Evolutionary conservation across 2,113 vertebrate species (phyloP).

Genomic region (Rhinolophus ferrumequinum): DNA sequence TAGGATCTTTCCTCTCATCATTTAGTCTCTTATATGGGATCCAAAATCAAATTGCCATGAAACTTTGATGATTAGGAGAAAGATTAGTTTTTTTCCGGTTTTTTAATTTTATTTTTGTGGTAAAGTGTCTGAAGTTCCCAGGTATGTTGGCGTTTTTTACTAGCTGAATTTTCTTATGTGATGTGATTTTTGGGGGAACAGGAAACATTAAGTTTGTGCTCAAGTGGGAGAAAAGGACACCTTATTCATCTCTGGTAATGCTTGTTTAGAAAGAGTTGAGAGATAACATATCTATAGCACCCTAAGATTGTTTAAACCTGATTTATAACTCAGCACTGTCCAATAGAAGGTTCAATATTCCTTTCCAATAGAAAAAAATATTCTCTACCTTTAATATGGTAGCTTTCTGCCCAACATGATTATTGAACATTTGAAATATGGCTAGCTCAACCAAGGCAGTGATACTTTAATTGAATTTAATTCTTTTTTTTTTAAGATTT

Average conservation of each 20-base stretch:
- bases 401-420: neutral
- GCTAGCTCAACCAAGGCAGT: neutral
- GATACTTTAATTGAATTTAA: neutral
- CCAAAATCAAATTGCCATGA: slow-evolving; percentile 42
- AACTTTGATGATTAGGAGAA: neutral
- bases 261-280: neutral
- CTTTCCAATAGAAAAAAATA: neutral
- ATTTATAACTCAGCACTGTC: neutral
- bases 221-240: neutral
- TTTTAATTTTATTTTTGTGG: neutral
- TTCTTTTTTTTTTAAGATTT: too few species aligned
- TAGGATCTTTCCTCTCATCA: neutral
- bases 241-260: neutral
- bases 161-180: neutral
- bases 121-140: neutral
- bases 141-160: neutral
- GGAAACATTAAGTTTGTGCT: neutral
- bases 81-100: too few species aligned
- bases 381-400: neutral
- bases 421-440: neutral
- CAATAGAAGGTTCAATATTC: neutral
- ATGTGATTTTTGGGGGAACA: neutral
- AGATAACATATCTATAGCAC: neutral
- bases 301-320: neutral
- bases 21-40: neutral